Evolutionary conservation across 2,113 vertebrate species (phyloP).

Genomic region (Corydoras maculifer): DNA sequence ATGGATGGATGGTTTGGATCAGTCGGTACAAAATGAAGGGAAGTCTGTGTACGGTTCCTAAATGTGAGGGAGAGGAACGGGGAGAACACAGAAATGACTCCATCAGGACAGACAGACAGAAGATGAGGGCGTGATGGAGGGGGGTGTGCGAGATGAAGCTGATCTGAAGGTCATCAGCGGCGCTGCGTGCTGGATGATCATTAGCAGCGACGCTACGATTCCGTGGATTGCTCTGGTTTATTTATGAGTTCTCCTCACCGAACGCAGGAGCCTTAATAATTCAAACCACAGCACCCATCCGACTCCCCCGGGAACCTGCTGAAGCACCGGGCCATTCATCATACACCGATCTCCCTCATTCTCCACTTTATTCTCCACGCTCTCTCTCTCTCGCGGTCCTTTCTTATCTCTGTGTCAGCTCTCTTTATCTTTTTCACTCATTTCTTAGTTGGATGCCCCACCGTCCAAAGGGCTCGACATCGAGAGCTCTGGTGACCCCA

Average conservation of each 20-base stretch:
- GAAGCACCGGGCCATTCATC: conserved; percentile 60
- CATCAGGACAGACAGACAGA: conserved; percentile 23
- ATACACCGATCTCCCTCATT: conserved; percentile 53
- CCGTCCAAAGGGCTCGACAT: conserved; percentile 37
- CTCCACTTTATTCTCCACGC: conserved; percentile 40
- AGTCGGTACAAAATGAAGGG: no score
- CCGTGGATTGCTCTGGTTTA: conserved; percentile 66
- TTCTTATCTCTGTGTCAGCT: conserved; percentile 33
- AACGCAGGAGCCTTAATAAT: conserved; percentile 65
- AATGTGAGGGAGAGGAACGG: no score
- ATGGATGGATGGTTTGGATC: no score
- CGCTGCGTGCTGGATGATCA: conserved; percentile 22
- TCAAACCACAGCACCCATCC: conserved; percentile 54
- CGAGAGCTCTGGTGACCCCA: conserved; percentile 16
- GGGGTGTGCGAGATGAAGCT: neutral
- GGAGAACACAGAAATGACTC: conserved; percentile 12
- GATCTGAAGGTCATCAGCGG: conserved; percentile 32
- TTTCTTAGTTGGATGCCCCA: conserved; percentile 27
- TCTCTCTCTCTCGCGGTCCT: neutral
- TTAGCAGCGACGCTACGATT: conserved; percentile 17
- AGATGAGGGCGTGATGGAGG: neutral
- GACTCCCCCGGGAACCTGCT: conserved; percentile 58
- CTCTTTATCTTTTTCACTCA: neutral
- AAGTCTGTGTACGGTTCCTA: no score
- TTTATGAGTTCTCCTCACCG: conserved; percentile 49